Evolutionary conservation across 2,888 invertebrate genomes (phyloP), one percentile per base, ranked within the genome.

Genomic region (Drosophila histrio): DNA sequence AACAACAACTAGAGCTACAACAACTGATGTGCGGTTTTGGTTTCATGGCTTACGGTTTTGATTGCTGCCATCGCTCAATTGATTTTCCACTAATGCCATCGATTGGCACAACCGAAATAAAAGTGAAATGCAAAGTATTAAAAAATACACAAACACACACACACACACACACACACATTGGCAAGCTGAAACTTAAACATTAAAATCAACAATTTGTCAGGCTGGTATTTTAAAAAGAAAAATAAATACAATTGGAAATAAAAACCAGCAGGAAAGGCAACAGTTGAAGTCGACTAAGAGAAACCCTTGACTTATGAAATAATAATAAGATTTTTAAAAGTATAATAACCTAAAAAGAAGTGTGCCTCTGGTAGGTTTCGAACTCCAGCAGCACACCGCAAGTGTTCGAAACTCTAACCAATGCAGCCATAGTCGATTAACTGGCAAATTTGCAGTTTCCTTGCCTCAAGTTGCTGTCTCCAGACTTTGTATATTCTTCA

Each of bases 21-120:
- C 60, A 77, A 77, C 71, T 77, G 77, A 87, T 72, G 76, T 85
- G 73, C 77, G 83, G 88, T 83, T 83, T 81, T 78, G 87, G 79
- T 83, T 81, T 85, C 82, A 72, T 85, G 85, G 87, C 82, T 82
- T 85, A 81, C 74, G 85, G 73, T 79, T 83, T 87, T 82, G 87
- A 83, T 85, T 83, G 86, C 83, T 85, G 82, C 68, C 87, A 87
- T 85, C 82, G 87, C 85, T 83, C 82, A 83, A 83, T 83, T 85
- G 87, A 87, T 84, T 83, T 87, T 76, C 82, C 87, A 81, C 82
- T 82, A 82, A 82, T 82, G 82, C 82, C 73, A 72, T 85, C 80
- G 80, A 79, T 80, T 80, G 76, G 72, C 68, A 72, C 82, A 71
- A 54, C 66, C 56, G 28, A 64, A 82, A 83, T 72, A 87, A 81